phyloP scores from a whole-genome alignment of 2,888 invertebrate species.

The Macaria notata region DNA sequence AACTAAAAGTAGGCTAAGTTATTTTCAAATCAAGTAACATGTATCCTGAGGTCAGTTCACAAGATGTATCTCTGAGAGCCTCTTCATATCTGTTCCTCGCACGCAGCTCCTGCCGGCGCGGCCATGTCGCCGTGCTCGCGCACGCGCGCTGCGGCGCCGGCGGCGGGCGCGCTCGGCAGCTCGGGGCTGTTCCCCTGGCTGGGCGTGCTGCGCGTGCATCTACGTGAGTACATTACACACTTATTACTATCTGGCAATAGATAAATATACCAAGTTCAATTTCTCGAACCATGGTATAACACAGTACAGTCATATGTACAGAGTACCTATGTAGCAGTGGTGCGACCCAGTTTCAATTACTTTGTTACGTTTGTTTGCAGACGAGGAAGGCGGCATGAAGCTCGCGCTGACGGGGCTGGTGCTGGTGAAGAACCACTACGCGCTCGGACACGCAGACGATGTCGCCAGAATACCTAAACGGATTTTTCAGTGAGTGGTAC shows the following conservation, averaged over 20 bases:
- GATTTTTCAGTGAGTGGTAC: constrained; percentile 28
- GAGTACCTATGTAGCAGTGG: too few species aligned
- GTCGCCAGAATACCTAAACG: constrained; percentile 44
- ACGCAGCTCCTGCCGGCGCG: too few species aligned
- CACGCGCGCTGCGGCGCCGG: background rate
- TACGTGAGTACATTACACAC: constrained; percentile 43
- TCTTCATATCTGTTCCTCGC: too few species aligned
- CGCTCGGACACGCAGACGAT: constrained; percentile 55
- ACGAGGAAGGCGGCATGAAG: constrained; percentile 32
- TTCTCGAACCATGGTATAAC: too few species aligned
- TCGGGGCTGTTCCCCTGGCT: constrained; percentile 51
- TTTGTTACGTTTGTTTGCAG: constrained; percentile 30
- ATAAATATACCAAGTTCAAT: too few species aligned
- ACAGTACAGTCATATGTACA: too few species aligned
- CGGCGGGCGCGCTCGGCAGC: constrained; percentile 42
- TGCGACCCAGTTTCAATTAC: too few species aligned
- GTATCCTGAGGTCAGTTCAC: too few species aligned
- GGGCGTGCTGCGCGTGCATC: constrained; percentile 50
- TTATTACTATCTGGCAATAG: background rate
- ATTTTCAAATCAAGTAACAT: too few species aligned
- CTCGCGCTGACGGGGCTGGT: constrained; percentile 57
- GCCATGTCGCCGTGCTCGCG: too few species aligned
- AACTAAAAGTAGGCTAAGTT: too few species aligned
- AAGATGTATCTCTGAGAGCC: too few species aligned
- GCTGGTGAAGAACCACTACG: constrained; percentile 46